These are phyloP conservation scores for Pachypsylla venusta DNA, from an alignment of 1,140 invertebrate genomes.

Conservation along the genomic window DNA sequence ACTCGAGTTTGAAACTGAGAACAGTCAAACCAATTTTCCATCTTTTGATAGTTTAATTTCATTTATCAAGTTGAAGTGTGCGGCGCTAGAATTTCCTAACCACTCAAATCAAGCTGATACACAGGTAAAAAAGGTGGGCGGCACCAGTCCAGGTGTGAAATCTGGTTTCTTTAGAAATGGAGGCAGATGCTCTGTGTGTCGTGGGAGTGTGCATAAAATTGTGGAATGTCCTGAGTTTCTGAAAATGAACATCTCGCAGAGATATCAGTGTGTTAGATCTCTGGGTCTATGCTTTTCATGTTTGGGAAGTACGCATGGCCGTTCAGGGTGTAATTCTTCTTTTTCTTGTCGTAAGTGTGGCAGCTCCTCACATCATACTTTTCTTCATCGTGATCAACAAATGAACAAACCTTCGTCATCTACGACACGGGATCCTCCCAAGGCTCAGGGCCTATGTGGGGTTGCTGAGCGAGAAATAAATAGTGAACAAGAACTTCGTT, in stretches of 20 bases:
- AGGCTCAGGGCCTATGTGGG: not conserved
- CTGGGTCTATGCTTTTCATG: not conserved
- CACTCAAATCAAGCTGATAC: not conserved
- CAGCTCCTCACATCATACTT: not conserved
- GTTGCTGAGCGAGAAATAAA: too few species aligned
- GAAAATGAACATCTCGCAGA: not conserved
- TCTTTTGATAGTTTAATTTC: not conserved
- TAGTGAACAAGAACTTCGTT: not conserved
- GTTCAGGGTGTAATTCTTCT: not conserved
- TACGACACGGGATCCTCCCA: not conserved
- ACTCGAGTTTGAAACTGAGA: not conserved
- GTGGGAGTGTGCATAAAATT: not conserved
- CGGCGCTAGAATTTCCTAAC: not conserved
- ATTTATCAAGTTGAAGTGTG: not conserved
- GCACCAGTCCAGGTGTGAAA: not conserved
- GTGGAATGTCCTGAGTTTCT: not conserved
- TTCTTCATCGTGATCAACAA: too few species aligned
- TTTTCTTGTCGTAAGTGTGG: not conserved
- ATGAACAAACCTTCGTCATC: too few species aligned
- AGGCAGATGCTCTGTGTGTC: not conserved
- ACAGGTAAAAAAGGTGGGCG: not conserved
- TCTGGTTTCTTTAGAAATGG: not conserved
- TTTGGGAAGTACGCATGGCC: not conserved
- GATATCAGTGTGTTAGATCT: not conserved
- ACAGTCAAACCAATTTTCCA: not conserved